Evolutionary conservation across 2,797 vertebrate species (phyloP), one percentile per base, ranked within the genome.

Genomic region (Cheirogaleus major): DNA sequence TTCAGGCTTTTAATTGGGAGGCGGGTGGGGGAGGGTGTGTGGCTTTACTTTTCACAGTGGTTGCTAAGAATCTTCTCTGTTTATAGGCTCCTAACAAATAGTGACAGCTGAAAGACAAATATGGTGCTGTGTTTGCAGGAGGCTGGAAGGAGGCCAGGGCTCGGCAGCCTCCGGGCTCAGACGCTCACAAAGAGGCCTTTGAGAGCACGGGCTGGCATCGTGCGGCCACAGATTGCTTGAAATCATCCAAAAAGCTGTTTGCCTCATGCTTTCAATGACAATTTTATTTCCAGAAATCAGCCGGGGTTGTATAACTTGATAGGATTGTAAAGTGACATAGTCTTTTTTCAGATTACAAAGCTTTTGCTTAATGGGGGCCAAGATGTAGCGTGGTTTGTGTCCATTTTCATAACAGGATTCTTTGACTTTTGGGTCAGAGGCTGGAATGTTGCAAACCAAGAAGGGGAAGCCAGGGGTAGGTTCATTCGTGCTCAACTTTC

Each of bases 41-140:
- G 50, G 63, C n/a, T 93, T 85, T 97, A 78, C 80, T 69, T 95
- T 97, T 95, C 95, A 91, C 65, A 92, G 97, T 96, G 97, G 98
- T 99, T 99, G 98, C 98, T 98, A 98, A 93, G 98, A 86, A 86
- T 92, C 97, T 95, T 96, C 95, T 94, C 43, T 98, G 98, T 98
- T 98, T 98, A 98, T 97, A 95, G 94, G 97, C 93, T 72, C 81
- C 70, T 98, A 98, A 98, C 98, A 98, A 98, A 98, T 41, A 57
- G 97, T 96, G 97, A 98, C 98, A 98, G 98, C 98, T 98, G 98
- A 98, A 94, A 97, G 97, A 98, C 98, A 98, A 98, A 99, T 98
- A 98, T 38, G 98, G 97, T 96, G 65, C 89, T 98, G 97, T 97
- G 97, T 94, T 97, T 98, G 95, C 97, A 97, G 96, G 96, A 13